Evolutionary conservation across 92 coral and sea anemone genomes (phyloP), one percentile per base, ranked within the genome.

Genomic region (Blastomussa wellsi): DNA sequence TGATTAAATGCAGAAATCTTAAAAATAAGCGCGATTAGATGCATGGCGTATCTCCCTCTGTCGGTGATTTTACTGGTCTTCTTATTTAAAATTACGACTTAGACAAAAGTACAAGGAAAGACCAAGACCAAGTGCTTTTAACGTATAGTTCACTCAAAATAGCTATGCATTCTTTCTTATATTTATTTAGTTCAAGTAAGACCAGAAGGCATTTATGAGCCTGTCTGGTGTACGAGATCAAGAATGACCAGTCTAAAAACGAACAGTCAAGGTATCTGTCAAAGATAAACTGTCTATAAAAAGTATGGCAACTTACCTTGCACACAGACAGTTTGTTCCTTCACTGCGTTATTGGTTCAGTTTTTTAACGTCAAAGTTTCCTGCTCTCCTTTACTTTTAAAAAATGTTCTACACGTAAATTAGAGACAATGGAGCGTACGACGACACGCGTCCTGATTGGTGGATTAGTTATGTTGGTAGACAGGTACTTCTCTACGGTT

Each of bases 401-500:
- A 26, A 29, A 39, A 75, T 75, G 62, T 48, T 68, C 41, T n/a
- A 33, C 77, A 4, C 65, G 65, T 57, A 12, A 60, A 48, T 70
- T 7, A 36, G 66, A 38, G 70, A 47, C 4, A 9, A 22, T 73
- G 74, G 74, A 74, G 79, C 75, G 24, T 35, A 35, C 39, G 65
- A n/a, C 31, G 47, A 64, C 42, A 60, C 32, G 44, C 38, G 39
- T 39, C 17, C 59, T 32, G 29, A 83, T 75, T 62, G 80, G 74
- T 44, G 3, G 51, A 33, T 36, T 19, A 35, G 78, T 48, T 10
- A 26, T 70, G 41, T 67, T 35, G 24, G 11, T 22, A 38, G 74
- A 64, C 87, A 57, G 87, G 87, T 83, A 62, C 62, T 83, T 4
- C 69, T 42, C 29, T 20, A 74, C 71, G 87, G 72, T 60, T 83